A percentile compares a stretch with the other conserved stretches of the same genome.
phyloP scores from a whole-genome alignment of 2,888 invertebrate species.

The Gortyna flavago region DNA sequence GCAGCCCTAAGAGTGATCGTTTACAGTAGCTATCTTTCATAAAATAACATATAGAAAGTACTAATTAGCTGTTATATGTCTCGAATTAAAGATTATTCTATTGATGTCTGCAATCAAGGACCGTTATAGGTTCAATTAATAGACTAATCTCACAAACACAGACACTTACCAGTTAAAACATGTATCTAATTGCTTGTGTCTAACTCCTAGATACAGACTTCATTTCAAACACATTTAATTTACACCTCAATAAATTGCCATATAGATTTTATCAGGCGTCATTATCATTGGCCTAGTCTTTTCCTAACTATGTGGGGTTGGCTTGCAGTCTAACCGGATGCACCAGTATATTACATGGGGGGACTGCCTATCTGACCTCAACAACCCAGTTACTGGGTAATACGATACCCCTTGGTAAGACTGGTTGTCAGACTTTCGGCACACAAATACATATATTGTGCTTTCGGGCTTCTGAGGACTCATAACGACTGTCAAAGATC shows the following conservation, averaged over 20 bases:
- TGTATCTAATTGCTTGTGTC: constrained; percentile 3
- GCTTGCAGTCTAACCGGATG: background rate
- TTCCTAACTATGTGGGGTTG: background rate
- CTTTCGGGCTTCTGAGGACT: background rate
- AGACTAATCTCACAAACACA: background rate
- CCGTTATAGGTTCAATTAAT: background rate
- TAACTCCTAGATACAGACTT: constrained; percentile 2
- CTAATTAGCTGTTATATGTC: background rate
- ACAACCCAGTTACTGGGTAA: background rate
- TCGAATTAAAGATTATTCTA: background rate
- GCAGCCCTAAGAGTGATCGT: background rate
- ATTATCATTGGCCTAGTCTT: background rate
- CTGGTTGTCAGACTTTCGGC: background rate
- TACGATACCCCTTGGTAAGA: background rate
- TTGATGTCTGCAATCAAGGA: background rate
- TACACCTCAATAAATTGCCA: constrained; percentile 47
- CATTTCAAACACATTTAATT: constrained; percentile 20
- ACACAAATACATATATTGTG: too few relatives aligned
- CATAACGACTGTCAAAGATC: background rate
- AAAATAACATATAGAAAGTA: background rate
- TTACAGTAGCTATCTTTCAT: too few relatives aligned
- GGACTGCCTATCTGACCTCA: background rate
- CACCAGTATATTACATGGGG: background rate
- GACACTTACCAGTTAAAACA: background rate
- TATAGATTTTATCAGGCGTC: constrained; percentile 55